phyloP scores from a whole-genome alignment of 2,113 vertebrate species.

The Equus quagga region DNA sequence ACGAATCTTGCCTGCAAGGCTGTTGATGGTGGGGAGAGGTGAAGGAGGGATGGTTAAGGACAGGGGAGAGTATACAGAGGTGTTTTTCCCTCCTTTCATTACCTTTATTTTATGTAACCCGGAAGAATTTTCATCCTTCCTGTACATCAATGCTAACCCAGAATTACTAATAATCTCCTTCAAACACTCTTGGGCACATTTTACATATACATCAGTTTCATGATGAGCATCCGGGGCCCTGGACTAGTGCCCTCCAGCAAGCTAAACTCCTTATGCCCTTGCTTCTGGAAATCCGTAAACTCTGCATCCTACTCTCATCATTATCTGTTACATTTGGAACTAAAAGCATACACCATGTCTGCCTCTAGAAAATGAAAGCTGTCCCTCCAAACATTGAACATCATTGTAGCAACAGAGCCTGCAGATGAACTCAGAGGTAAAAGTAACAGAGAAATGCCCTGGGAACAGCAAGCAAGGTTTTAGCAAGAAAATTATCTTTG shows the following conservation, averaged over 20 bases:
- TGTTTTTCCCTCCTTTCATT: neutral
- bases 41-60: neutral
- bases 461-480: neutral
- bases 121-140: neutral
- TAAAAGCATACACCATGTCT: neutral
- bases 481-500: slow-evolving; percentile 40
- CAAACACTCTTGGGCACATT: neutral
- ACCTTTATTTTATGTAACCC: slow-evolving; percentile 23
- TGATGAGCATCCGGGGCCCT: slow-evolving; percentile 52
- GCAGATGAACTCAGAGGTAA: neutral
- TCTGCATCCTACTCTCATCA: neutral
- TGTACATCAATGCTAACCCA: slow-evolving; percentile 22
- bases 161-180: neutral
- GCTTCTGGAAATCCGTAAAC: slow-evolving; percentile 52
- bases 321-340: neutral
- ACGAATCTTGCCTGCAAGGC: neutral
- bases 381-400: neutral
- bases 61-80: neutral
- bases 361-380: neutral
- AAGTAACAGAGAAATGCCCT: neutral
- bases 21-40: neutral
- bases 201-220: slow-evolving; percentile 39
- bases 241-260: slow-evolving; percentile 43
- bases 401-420: neutral
- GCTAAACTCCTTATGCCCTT: slow-evolving; percentile 70